Evolutionary conservation across 2,888 invertebrate genomes (phyloP).

Genomic region (Drosophila kuntzei): DNA sequence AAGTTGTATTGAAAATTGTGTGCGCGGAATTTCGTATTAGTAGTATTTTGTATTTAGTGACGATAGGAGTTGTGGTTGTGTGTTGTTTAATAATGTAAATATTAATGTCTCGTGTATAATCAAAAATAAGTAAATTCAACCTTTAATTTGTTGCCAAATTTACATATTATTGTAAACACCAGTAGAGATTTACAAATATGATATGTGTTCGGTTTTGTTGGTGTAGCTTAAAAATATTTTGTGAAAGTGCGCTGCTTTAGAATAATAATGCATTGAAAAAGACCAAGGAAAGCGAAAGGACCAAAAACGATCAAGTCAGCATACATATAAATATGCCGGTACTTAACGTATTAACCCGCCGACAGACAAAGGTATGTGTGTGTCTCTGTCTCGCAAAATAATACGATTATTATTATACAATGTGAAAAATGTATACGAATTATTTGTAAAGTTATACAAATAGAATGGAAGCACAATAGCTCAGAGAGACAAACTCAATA

Average conservation of each 20-base stretch:
- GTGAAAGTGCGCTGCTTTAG: neutral
- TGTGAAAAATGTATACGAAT: neutral
- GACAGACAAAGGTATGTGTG: conserved; percentile 16
- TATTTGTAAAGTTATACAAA: neutral
- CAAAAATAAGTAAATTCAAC: neutral
- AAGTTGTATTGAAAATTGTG: conserved; percentile 23
- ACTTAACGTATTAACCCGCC: conserved; percentile 8
- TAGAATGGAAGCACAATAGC: neutral
- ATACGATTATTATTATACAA: too few species aligned
- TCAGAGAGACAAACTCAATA: neutral
- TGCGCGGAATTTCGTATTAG: conserved; percentile 11
- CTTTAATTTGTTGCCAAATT: neutral
- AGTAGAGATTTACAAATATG: neutral
- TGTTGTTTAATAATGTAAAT: neutral
- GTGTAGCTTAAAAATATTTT: neutral
- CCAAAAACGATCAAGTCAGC: neutral
- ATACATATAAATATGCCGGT: neutral
- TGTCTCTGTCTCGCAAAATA: neutral
- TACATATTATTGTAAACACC: neutral
- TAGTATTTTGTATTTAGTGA: conserved; percentile 17
- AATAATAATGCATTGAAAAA: neutral
- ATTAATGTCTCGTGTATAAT: neutral
- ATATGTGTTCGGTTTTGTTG: neutral
- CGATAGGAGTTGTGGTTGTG: conserved; percentile 8
- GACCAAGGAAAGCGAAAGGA: neutral